These are phyloP conservation scores for Cephalotes varians DNA, from an alignment of 2,888 invertebrate genomes.

Conservation along the genomic window DNA sequence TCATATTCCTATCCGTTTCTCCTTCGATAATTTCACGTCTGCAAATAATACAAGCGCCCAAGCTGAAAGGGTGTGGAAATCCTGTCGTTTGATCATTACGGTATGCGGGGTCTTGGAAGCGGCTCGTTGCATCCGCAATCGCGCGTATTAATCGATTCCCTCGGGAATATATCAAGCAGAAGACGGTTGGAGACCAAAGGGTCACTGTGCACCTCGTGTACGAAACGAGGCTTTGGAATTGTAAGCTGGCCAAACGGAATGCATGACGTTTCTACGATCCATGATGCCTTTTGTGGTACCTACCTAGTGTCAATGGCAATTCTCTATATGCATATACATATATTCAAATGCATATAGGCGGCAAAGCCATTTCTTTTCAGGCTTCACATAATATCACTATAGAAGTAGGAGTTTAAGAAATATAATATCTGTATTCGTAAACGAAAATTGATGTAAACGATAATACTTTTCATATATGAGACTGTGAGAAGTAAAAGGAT, in stretches of 20 bases:
- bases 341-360: constrained; percentile 1
- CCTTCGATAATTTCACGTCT: neutral
- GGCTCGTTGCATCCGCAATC: constrained; percentile 59
- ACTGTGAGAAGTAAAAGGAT: neutral
- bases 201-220: constrained; percentile 47
- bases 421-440: constrained; percentile 4
- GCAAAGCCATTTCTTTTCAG: constrained; percentile 29
- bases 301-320: constrained; percentile 30
- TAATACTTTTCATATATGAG: neutral
- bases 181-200: constrained; percentile 53
- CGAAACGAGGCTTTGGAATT: constrained; percentile 41
- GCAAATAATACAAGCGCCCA: constrained; percentile 17
- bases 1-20: neutral
- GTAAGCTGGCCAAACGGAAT: constrained; percentile 50
- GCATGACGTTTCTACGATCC: constrained; percentile 55
- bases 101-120: constrained; percentile 8
- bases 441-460: neutral
- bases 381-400: neutral
- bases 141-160: constrained; percentile 61
- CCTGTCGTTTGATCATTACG: constrained; percentile 50
- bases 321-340: neutral
- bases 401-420: constrained; percentile 1
- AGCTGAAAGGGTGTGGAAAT: constrained; percentile 23
- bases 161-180: constrained; percentile 48
- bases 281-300: constrained; percentile 43